Evolutionary conservation across 1,140 invertebrate genomes (phyloP), one percentile per base, ranked within the genome.

Genomic region (Cardiocondyla obscurior): DNA sequence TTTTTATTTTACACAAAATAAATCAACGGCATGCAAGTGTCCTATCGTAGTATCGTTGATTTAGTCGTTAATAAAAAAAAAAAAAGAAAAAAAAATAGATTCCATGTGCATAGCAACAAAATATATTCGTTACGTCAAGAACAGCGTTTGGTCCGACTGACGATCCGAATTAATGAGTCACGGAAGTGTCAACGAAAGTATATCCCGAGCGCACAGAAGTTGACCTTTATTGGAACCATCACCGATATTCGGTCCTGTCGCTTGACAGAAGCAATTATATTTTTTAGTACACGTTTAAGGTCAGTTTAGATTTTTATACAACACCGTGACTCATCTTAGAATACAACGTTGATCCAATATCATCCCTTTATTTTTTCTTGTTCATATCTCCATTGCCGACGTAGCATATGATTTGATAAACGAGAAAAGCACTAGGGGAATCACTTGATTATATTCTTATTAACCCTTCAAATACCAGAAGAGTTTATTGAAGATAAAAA

Each of bases 241-340:
- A 25, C 55, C 72, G 72, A 77, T 33, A 79, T 79, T 86, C 76
- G 77, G 44, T 58, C 83, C 46, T 85, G 79, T 83, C 82, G 81
- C 82, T 84, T 83, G 73, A 55, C 84, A 90, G 53, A 84, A 87
- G 67, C 83, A 86, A 87, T 89, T 85, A 85, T 82, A 88, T 92
- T 92, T 91, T 91, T 91, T 90, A 90, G 85, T 90, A 90, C 81
- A 85, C 82, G 74, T 89, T 73, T 91, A 90, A 92, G 89, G 90
- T 92, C 91, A 92, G 90, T 91, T 93, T 93, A 92, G 90, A 92
- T 92, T 92, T 93, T 93, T 92, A 92, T 92, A 93, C 91, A 90
- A 90, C 84, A 87, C 83, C 70, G 83, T 89, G 83, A 90, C 87
- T 90, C 84, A 83, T 88, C 88, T 88, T 67, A 69, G 62, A 84